Evolutionary conservation across 2,888 invertebrate species (phyloP), one percentile per base, ranked within the genome.

Genomic region (Aleiodes alternator): DNA sequence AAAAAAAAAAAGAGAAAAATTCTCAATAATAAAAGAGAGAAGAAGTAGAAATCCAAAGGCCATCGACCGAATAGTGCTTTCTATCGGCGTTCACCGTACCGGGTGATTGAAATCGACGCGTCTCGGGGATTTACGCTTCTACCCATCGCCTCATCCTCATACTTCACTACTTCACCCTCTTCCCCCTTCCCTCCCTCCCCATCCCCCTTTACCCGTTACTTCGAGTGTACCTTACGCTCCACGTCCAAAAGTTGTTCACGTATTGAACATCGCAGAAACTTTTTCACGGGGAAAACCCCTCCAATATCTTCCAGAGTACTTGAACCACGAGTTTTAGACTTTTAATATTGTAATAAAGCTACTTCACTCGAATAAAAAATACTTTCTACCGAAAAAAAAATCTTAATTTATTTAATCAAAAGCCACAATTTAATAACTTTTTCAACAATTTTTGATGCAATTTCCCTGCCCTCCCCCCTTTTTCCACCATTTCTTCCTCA

Each of bases 101-200:
- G 84, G 81, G 83, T 85, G 84, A 84, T 85, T 82, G 82, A 82
- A 83, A 83, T 83, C 83, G 82, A 84, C 82, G 80, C 80, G 79
- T 80, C 78, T 75, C 72, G 38, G 73, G 80, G 84, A 83, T 84
- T 84, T 84, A 84, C 80, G 81, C 83, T 79, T 76, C 68, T 31
- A 53, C 50, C 55, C 50, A 53, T 59, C 72, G 34, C 61, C 61
- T 43, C 51, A 74, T 64, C 38, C 59, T n/a, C 59, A 59, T 59
- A 14, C 57, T 50, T 16, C 38, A 34, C 38, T 38, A 51, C 73
- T 57, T 16, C 51, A 38, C 23, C 23, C 23, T 23, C 23, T 23
- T 43, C 34, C 50, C 53, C 43, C 72, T 38, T 57, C 57, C n/a
- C 43, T n/a, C n/a, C n/a, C n/a, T n/a, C n/a, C n/a, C n/a, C n/a